Conservation (phyloP, 2,888 invertebrate genomes). For the Drepanosiphum platanoidis region DNA sequence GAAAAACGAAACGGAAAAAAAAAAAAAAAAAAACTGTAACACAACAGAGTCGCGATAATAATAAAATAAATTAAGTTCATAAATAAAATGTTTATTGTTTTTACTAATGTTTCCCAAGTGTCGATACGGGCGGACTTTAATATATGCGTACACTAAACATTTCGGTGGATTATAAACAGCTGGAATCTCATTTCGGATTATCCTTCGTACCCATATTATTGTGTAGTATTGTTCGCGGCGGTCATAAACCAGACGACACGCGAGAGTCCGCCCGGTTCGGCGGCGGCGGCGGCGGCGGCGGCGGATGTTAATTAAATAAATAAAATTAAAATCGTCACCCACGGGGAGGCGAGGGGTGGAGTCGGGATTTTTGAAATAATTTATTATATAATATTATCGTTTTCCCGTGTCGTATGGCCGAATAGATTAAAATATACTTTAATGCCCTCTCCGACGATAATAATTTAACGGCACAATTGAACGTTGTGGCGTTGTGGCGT, state of each 20-base stretch:
- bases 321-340: slow-evolving; percentile 43
- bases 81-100: slow-evolving; percentile 36
- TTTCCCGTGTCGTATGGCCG: background rate
- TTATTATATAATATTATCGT: slow-evolving; percentile 43
- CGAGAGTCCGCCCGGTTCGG: background rate
- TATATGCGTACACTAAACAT: slow-evolving; percentile 20
- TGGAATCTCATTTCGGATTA: slow-evolving; percentile 40
- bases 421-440: slow-evolving; percentile 42
- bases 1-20: background rate
- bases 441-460: background rate
- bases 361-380: slow-evolving; percentile 39
- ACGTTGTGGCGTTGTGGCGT: background rate
- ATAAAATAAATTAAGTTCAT: slow-evolving; percentile 1
- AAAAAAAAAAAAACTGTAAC: background rate
- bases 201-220: background rate
- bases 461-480: slow-evolving; percentile 16
- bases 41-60: too few relatives aligned
- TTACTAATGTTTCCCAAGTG: slow-evolving; percentile 20
- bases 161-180: slow-evolving; percentile 37
- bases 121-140: slow-evolving; percentile 24
- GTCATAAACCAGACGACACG: slow-evolving; percentile 43
- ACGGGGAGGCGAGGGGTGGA: background rate
- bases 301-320: slow-evolving; percentile 54
- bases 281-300: background rate
- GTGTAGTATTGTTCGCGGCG: slow-evolving; percentile 32